A percentile compares a stretch with the other conserved stretches of the same genome.
Evolutionary conservation across 1,140 invertebrate genomes (phyloP).

Genomic region (Caenorhabditis elegans): DNA sequence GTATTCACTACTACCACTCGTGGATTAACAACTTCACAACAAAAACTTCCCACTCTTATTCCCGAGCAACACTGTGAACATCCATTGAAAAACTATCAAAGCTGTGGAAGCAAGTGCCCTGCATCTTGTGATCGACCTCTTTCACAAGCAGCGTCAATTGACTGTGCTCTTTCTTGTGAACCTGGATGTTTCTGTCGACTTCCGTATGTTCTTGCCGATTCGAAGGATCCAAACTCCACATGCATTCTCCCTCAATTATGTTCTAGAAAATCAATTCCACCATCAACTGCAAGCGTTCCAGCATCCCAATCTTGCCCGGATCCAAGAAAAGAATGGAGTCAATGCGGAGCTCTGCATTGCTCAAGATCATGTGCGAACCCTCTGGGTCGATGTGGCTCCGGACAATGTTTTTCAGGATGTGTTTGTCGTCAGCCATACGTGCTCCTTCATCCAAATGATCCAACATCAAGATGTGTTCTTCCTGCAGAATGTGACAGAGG

Average conservation of each 20-base stretch:
- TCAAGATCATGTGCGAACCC: slow-evolving; percentile 35
- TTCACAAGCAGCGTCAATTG: background rate
- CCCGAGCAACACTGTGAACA: slow-evolving; percentile 34
- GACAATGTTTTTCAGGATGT: slow-evolving; percentile 36
- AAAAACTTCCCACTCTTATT: background rate
- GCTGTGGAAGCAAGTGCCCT: slow-evolving; percentile 42
- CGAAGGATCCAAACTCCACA: slow-evolving; percentile 23
- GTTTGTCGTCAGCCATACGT: slow-evolving; percentile 37
- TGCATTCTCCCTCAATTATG: slow-evolving; percentile 41
- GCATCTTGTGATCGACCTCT: slow-evolving; percentile 11
- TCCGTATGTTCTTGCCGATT: slow-evolving; percentile 33
- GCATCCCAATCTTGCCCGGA: slow-evolving; percentile 19
- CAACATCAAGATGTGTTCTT: slow-evolving; percentile 37
- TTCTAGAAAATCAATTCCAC: slow-evolving; percentile 23
- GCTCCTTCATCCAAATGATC: slow-evolving; percentile 34
- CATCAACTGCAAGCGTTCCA: background rate
- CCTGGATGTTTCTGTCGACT: slow-evolving; percentile 44
- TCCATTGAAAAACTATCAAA: slow-evolving; percentile 46
- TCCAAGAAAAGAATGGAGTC: slow-evolving; percentile 42
- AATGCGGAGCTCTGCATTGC: slow-evolving; percentile 39
- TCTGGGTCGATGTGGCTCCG: slow-evolving; percentile 23
- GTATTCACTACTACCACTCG: background rate
- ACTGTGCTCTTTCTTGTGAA: slow-evolving; percentile 36
- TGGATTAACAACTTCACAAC: background rate
- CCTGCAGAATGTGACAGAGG: slow-evolving; percentile 37